Conservation (phyloP, 2,797 vertebrate species). For the Melanotaenia pygmaea region DNA sequence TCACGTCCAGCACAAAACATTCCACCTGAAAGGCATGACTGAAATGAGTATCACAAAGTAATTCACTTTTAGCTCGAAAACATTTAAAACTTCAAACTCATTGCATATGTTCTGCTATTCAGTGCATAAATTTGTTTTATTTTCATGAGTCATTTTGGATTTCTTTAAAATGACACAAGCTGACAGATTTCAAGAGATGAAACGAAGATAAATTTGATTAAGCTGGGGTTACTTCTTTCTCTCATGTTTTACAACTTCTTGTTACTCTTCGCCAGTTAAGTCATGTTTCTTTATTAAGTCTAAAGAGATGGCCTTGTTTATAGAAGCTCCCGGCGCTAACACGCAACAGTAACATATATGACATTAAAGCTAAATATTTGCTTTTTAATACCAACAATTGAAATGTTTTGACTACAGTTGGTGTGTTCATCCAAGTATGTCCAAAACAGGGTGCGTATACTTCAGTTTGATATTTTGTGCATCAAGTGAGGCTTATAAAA, state of each 20-base stretch:
- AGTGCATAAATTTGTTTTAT: too few species aligned
- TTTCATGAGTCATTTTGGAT: too few species aligned
- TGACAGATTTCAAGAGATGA: background rate
- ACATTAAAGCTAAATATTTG: background rate
- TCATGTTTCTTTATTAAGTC: too few species aligned
- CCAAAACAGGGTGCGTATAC: background rate
- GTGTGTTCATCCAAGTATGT: background rate
- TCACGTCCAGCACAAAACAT: slow-evolving; percentile 39
- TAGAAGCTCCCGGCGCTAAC: too few species aligned
- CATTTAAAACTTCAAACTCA: background rate
- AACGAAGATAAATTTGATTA: background rate
- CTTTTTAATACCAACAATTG: background rate
- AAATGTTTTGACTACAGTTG: background rate
- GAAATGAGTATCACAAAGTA: background rate
- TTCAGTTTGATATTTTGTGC: background rate
- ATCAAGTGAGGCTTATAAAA: background rate
- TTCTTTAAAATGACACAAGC: slow-evolving; percentile 1
- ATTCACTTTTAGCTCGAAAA: background rate
- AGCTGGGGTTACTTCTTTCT: slow-evolving; percentile 17
- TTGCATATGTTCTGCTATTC: background rate
- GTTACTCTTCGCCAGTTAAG: background rate
- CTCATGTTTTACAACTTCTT: slow-evolving; percentile 12
- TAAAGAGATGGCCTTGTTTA: too few species aligned
- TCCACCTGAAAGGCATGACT: slow-evolving; percentile 41
- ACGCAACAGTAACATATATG: background rate